Percentiles rank a stretch among this genome's conserved stretches.
phyloP scores from a whole-genome alignment of 2,888 invertebrate species.

The Apamea sordens region DNA sequence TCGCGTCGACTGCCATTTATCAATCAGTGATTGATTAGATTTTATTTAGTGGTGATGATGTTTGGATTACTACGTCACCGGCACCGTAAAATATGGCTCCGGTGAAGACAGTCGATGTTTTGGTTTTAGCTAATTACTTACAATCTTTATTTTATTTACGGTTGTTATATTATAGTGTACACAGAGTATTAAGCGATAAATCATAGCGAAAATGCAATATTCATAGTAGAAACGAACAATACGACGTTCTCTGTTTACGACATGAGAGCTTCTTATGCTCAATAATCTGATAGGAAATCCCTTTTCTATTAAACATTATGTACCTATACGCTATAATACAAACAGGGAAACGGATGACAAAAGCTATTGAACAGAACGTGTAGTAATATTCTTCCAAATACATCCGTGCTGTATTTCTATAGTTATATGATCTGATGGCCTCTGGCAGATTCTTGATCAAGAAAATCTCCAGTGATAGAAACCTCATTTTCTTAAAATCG shows the following conservation, averaged over 20 bases:
- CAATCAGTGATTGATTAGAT: slow-evolving; percentile 48
- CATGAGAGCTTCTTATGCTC: not conserved
- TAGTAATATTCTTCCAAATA: not conserved
- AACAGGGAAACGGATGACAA: not conserved
- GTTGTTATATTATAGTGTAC: not conserved
- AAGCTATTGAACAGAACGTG: not conserved
- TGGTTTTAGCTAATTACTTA: not conserved
- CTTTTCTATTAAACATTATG: not conserved
- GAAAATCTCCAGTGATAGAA: not conserved
- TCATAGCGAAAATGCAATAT: not conserved
- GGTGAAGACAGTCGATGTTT: not conserved
- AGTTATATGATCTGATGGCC: not conserved
- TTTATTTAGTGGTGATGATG: slow-evolving; percentile 26
- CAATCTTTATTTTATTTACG: not conserved
- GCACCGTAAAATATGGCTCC: not conserved
- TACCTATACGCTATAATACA: not conserved
- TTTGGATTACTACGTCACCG: slow-evolving; percentile 5
- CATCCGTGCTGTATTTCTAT: not conserved
- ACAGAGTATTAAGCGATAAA: too few species aligned
- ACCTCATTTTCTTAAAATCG: too few species aligned
- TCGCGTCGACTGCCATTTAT: slow-evolving; percentile 25
- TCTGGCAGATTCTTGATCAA: not conserved
- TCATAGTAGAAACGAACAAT: not conserved
- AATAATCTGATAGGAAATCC: not conserved
- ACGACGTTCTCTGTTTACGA: not conserved